Evolutionary conservation across 2,888 invertebrate genomes (phyloP).

Genomic region (Smittia aterrima): DNA sequence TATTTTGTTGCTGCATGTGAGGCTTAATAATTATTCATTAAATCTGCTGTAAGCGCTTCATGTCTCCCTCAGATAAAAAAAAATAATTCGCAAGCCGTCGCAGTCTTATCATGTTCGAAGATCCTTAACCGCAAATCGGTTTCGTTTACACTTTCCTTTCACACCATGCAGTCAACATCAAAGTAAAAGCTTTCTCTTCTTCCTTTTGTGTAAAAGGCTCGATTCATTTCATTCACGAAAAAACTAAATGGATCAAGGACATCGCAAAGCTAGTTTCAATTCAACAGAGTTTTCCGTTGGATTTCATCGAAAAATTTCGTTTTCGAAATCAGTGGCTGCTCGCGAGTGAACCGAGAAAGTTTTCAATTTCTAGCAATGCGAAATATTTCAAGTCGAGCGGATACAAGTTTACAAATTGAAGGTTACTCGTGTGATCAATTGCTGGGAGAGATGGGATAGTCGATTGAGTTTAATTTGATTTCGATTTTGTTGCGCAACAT

Average conservation of each 20-base stretch:
- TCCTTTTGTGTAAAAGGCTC: not conserved
- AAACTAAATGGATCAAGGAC: constrained; percentile 11
- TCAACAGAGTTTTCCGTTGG: not conserved
- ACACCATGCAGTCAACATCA: not conserved
- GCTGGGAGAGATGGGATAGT: not conserved
- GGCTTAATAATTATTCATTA: too few relatives aligned
- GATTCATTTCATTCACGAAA: constrained; percentile 8
- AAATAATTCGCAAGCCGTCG: too few relatives aligned
- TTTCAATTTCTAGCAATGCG: not conserved
- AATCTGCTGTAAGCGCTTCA: too few relatives aligned
- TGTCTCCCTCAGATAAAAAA: too few relatives aligned
- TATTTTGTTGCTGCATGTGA: too few relatives aligned
- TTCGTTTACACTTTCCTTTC: not conserved
- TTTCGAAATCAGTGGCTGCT: constrained; percentile 13
- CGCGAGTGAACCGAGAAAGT: not conserved
- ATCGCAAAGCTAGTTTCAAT: constrained; percentile 9
- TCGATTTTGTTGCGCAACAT: not conserved
- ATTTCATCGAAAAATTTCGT: not conserved
- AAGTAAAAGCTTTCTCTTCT: not conserved
- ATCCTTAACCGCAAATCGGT: too few relatives aligned
- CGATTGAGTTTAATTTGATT: not conserved
- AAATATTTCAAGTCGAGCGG: not conserved
- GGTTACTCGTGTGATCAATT: not conserved
- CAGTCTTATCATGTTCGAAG: too few relatives aligned
- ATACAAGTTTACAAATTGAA: not conserved